These are phyloP conservation scores for Brachystomella parvula DNA, from an alignment of 1,140 invertebrate genomes.

Conservation along the genomic window DNA sequence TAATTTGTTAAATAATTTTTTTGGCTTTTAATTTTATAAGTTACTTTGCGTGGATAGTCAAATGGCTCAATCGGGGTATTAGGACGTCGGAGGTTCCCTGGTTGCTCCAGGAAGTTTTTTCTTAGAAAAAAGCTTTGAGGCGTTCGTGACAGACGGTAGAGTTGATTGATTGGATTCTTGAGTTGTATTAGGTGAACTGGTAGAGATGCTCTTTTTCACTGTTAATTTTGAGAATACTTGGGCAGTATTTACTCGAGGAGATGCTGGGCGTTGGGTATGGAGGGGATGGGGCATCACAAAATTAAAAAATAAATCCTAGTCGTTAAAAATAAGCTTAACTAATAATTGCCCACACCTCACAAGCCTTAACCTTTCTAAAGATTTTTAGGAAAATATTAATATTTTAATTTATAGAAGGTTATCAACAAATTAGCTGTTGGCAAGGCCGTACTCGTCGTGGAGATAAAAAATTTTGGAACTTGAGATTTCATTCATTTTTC, in stretches of 20 bases:
- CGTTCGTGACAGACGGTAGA: too few relatives aligned
- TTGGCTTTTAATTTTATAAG: too few relatives aligned
- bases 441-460: neutral
- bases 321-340: too few relatives aligned
- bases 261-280: neutral
- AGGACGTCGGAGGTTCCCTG: too few relatives aligned
- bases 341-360: neutral
- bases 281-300: neutral
- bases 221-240: neutral
- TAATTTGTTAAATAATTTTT: too few relatives aligned
- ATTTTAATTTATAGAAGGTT: neutral
- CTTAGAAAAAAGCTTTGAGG: too few relatives aligned
- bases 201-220: neutral
- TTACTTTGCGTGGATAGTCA: too few relatives aligned
- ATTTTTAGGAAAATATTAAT: neutral
- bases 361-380: neutral
- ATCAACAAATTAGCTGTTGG: neutral
- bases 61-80: too few relatives aligned
- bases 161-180: neutral
- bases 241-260: too few relatives aligned
- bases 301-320: neutral
- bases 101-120: too few relatives aligned
- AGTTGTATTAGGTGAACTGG: conserved; percentile 1
- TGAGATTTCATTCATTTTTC: neutral
- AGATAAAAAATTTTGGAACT: neutral